Conservation (phyloP, 2,797 vertebrate genomes). For the Gambelia wislizenii region DNA sequence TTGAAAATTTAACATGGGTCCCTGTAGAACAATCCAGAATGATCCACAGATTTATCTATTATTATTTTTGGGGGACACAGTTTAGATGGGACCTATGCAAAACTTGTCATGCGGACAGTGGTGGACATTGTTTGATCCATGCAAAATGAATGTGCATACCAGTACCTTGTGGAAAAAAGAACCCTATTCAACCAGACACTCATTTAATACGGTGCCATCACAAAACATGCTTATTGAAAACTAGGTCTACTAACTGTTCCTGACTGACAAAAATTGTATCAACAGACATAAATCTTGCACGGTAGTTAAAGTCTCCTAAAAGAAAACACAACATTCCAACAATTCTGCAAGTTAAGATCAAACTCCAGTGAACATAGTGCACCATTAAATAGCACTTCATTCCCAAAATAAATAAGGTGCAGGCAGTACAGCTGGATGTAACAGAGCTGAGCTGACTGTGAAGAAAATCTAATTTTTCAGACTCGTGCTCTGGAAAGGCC, state of each 20-base stretch:
- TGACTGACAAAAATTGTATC: conserved; percentile 18
- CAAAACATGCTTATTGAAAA: conserved; percentile 34
- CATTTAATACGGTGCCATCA: conserved; percentile 24
- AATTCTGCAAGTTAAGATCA: conserved; percentile 40
- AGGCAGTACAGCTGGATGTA: conserved; percentile 60
- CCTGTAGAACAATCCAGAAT: neutral
- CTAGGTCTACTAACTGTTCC: neutral
- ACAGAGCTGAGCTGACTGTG: conserved; percentile 60
- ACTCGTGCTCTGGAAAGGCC: conserved; percentile 80
- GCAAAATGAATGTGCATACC: neutral
- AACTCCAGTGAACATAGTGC: conserved; percentile 34
- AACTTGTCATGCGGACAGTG: neutral
- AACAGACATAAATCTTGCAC: conserved; percentile 16
- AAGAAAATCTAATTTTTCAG: conserved; percentile 52
- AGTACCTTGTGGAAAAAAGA: neutral
- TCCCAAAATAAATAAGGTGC: conserved; percentile 37
- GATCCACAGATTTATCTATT: neutral
- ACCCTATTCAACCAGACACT: neutral
- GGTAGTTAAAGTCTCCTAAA: neutral
- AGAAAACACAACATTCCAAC: conserved; percentile 52
- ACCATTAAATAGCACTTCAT: conserved; percentile 40
- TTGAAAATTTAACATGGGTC: neutral
- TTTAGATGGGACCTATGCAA: conserved; percentile 6
- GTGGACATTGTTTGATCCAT: neutral
- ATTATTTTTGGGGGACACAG: neutral